A percentile compares a stretch with the other conserved stretches of the same genome.
Conservation (phyloP, 2,888 invertebrate species). For the Phengaris arion region DNA sequence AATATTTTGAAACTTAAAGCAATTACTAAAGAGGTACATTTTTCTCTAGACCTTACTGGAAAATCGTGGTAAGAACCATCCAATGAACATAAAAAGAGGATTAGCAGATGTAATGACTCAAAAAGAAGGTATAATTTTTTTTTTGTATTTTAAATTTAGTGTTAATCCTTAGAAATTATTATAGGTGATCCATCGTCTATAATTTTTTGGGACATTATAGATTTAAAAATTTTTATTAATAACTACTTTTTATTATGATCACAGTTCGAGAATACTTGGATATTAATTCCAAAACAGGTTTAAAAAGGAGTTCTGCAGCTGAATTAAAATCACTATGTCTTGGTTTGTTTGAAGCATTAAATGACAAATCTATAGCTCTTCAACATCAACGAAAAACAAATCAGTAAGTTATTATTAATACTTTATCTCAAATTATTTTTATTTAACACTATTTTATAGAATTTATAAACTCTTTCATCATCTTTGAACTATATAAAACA, state of each 20-base stretch:
- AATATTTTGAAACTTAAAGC: not conserved
- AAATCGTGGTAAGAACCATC: slow-evolving; percentile 85
- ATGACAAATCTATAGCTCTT: slow-evolving; percentile 90
- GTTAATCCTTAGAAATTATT: slow-evolving; percentile 23
- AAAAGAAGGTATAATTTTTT: slow-evolving; percentile 83
- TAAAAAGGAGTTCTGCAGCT: slow-evolving; percentile 78
- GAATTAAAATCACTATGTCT: slow-evolving; percentile 89
- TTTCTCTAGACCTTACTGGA: slow-evolving; percentile 83
- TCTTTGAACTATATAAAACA: no score
- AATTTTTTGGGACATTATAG: no score
- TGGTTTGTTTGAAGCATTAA: slow-evolving; percentile 89
- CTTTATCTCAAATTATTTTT: not conserved
- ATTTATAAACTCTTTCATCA: no score
- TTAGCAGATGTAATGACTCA: slow-evolving; percentile 87
- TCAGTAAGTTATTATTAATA: slow-evolving; percentile 75
- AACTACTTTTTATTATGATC: slow-evolving; percentile 41
- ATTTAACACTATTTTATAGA: no score
- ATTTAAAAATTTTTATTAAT: no score
- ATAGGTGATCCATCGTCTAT: no score
- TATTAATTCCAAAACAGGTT: slow-evolving; percentile 70
- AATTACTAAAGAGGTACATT: slow-evolving; percentile 26
- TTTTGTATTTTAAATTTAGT: not conserved
- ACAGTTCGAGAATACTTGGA: slow-evolving; percentile 87
- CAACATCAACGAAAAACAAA: slow-evolving; percentile 93
- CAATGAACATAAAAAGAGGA: slow-evolving; percentile 83